A percentile compares a stretch with the other conserved stretches of the same genome.
Evolutionary conservation across 2,888 invertebrate species (phyloP).

Genomic region (Caenorhabditis plicata): DNA sequence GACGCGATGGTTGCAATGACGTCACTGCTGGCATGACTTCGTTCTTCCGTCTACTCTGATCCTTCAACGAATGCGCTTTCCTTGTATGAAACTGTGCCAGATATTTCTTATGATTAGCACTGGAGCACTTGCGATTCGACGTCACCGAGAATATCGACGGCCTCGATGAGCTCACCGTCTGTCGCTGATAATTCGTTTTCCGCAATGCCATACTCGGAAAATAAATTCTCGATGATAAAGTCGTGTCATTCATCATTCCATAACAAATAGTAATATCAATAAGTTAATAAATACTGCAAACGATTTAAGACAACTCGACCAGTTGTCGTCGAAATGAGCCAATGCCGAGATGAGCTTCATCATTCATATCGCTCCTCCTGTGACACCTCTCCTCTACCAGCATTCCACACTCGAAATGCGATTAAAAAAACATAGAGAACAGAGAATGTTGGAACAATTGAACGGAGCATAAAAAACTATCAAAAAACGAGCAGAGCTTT

Average conservation of each 20-base stretch:
- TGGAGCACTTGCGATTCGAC: conserved; percentile 9
- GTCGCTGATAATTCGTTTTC: conserved; percentile 25
- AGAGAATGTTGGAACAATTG: no score
- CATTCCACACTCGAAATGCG: no score
- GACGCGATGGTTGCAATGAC: conserved; percentile 10
- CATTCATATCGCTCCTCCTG: no score
- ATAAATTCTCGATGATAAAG: conserved; percentile 29
- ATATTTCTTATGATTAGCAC: conserved; percentile 50
- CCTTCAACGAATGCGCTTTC: conserved; percentile 46
- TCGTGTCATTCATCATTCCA: conserved; percentile 6
- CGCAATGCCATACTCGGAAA: conserved; percentile 48
- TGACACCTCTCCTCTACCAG: no score
- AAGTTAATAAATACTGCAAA: not conserved
- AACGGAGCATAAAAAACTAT: no score
- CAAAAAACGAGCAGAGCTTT: no score
- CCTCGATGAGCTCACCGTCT: conserved; percentile 18
- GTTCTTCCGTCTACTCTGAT: conserved; percentile 19
- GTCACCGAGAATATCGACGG: conserved; percentile 10
- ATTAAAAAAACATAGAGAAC: no score
- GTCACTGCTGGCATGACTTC: conserved; percentile 15
- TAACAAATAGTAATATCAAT: not conserved
- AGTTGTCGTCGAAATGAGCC: no score
- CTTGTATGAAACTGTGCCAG: conserved; percentile 38
- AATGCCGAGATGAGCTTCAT: no score
- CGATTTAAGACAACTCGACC: no score